These are phyloP conservation scores for Cydia amplana DNA, from an alignment of 1,140 invertebrate genomes.

Conservation along the genomic window DNA sequence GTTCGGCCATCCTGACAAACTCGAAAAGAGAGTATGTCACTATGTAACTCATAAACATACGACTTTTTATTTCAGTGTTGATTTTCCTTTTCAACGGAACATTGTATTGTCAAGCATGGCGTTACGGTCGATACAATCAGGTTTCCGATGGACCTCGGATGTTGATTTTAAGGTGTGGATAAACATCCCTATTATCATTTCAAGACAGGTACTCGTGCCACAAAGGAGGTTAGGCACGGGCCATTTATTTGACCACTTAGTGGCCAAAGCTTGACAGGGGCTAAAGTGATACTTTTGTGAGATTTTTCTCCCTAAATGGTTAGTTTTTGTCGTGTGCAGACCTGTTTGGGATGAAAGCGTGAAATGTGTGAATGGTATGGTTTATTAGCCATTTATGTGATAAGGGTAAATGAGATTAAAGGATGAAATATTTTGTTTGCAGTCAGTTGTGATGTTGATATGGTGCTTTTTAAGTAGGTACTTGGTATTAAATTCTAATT, in stretches of 20 bases:
- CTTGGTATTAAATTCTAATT: too few species aligned
- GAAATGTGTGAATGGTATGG: constrained; percentile 43
- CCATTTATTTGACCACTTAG: constrained; percentile 66
- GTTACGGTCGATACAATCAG: constrained; percentile 20
- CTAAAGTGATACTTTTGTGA: constrained; percentile 48
- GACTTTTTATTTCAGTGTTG: neutral
- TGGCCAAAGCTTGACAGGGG: constrained; percentile 62
- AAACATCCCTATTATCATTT: constrained; percentile 59
- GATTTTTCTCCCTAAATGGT: constrained; percentile 67
- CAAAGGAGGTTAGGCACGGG: constrained; percentile 63
- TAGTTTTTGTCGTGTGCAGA: constrained; percentile 56
- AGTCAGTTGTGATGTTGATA: neutral
- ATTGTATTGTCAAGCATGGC: neutral
- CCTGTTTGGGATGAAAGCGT: constrained; percentile 48
- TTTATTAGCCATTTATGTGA: constrained; percentile 8
- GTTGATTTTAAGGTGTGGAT: constrained; percentile 53
- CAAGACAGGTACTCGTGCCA: constrained; percentile 57
- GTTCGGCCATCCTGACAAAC: constrained; percentile 31
- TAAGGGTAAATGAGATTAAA: constrained; percentile 6
- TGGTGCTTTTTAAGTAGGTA: neutral
- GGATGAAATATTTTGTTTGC: constrained; percentile 24
- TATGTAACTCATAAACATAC: neutral
- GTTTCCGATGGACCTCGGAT: constrained; percentile 64
- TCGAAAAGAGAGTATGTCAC: neutral
- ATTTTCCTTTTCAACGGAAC: neutral